Percentiles rank a stretch among this genome's conserved stretches.
phyloP scores from a whole-genome alignment of 2,888 invertebrate species.

The Amblyjoppa fuscipennis region DNA sequence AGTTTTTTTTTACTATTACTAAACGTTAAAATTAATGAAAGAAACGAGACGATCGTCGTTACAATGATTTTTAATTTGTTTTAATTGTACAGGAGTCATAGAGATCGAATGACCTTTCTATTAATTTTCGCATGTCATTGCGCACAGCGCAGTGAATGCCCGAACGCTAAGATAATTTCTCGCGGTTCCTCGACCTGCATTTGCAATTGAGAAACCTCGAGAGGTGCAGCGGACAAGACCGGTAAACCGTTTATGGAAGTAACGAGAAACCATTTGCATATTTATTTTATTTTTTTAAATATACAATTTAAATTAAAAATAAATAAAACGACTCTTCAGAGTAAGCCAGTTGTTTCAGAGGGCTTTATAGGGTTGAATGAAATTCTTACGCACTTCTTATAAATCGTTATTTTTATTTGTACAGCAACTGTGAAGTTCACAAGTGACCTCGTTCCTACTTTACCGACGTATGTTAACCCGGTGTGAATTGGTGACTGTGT shows the following conservation, averaged over 20 bases:
- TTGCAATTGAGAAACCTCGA: background rate
- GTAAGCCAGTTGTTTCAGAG: background rate
- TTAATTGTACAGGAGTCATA: no score
- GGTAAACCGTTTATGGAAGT: background rate
- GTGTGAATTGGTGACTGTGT: no score
- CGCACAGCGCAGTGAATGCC: background rate
- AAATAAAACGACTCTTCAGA: background rate
- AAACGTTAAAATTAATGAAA: no score
- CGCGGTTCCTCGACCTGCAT: background rate
- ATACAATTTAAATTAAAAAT: background rate
- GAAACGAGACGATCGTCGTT: no score
- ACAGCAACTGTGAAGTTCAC: no score
- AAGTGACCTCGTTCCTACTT: no score
- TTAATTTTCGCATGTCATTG: background rate
- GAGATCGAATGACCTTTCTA: no score
- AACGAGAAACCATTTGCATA: background rate
- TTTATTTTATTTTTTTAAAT: no score
- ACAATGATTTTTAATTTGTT: no score
- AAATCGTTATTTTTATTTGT: background rate
- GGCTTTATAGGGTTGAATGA: no score
- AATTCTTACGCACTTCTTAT: background rate
- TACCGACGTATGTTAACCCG: no score
- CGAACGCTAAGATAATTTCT: background rate
- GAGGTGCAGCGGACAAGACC: background rate
- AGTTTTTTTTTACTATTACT: no score